Base-by-base conservation (phyloP, 2,113 vertebrate genomes). In the Monopterus albus region DNA sequence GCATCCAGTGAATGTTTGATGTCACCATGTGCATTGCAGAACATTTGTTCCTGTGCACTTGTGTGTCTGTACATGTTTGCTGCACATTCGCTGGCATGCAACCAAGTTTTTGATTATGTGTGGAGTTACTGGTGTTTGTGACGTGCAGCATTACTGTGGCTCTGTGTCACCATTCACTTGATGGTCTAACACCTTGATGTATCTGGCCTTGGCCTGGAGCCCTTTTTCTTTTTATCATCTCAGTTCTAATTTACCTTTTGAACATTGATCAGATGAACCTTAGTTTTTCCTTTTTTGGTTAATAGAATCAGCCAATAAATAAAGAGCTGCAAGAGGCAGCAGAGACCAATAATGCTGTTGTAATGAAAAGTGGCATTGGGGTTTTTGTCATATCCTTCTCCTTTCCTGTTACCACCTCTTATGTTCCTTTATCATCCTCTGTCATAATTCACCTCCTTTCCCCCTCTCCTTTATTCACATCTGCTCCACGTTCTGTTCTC, bases 401-500 rank as follows among this genome's bases (percentile, higher is more conserved):
- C 46, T 55, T 5, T 43, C 20, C 45, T 59, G 17, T 45, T 23
- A 26, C 35, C 29, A 31, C 26, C 23, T 58, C n/a, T 51, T n/a
- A 31, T 20, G 28, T 25, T 39, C 26, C 18, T 43, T 71, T 49
- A 29, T 35, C 38, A 20, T 51, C n/a, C 28, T 26, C 66, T 71
- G 8, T 49, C 40, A 38, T 45, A 40, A 23, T 50, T 14, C 64
- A 38, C 15, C 20, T 53, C 5, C 36, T 63, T 52, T 43, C 49
- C 45, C 25, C 43, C 10, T 56, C 52, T 47, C 33, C 38, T 52
- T 36, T 50, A 36, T 74, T 68, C 26, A 65, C 0, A 10, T 28
- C n/a, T 17, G 28, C 53, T 65, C 49, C 15, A 58, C 52, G 77
- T 79, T 72, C 74, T 49, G 23, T 52, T 46, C 42, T 25, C 23